Percentiles rank a stretch among this genome's conserved stretches.
Conservation (phyloP, 2,113 vertebrate genomes). For the Okapia johnstoni region DNA sequence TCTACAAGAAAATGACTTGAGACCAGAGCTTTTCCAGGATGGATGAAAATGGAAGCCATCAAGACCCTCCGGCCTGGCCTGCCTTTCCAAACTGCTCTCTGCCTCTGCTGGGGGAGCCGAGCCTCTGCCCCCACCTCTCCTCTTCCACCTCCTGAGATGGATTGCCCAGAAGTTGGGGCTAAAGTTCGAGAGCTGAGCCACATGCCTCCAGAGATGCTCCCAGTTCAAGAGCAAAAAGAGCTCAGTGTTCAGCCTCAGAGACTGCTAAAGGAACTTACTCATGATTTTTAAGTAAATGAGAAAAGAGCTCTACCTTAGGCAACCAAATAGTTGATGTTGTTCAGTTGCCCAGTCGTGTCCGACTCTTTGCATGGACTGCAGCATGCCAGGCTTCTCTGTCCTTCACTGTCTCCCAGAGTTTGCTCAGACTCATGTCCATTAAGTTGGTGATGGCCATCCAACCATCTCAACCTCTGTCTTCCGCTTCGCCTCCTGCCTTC, state of each 20-base stretch:
- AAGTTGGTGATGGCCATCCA: background rate
- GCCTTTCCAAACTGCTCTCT: background rate
- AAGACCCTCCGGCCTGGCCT: background rate
- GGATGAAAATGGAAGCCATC: background rate
- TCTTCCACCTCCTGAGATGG: background rate
- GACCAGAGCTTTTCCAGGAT: background rate
- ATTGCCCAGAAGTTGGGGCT: background rate
- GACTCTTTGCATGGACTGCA: background rate
- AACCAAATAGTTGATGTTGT: background rate
- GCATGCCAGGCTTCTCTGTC: background rate
- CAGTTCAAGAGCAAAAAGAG: background rate
- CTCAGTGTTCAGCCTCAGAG: background rate
- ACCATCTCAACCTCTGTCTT: background rate
- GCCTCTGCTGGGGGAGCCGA: background rate
- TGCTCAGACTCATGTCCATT: background rate
- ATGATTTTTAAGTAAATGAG: background rate
- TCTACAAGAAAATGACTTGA: background rate
- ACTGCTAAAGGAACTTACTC: background rate
- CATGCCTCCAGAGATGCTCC: background rate
- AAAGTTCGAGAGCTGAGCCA: background rate
- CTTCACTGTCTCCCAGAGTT: background rate
- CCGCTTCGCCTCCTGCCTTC: background rate
- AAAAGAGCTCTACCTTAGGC: background rate
- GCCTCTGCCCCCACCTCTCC: rapidly evolving
- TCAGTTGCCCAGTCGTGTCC: background rate